These are phyloP conservation scores for Pseudorhiza aurosa DNA, from an alignment of 30 jellyfish, hydroid and myxozoan genomes.

Conservation along the genomic window DNA sequence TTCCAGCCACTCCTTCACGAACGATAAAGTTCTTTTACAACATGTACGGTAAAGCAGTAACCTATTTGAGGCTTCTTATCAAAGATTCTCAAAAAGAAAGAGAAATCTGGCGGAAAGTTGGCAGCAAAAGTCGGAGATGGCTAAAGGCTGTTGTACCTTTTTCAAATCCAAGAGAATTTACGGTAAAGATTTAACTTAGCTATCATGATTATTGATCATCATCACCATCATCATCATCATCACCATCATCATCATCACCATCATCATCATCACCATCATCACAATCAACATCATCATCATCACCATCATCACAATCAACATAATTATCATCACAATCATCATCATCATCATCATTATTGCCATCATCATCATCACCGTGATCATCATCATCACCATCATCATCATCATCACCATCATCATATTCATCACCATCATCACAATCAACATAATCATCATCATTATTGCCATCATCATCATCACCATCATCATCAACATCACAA, in stretches of 20 bases:
- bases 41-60: conserved; percentile 24
- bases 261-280: conserved; percentile 18
- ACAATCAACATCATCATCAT: conserved; percentile 4
- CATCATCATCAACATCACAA: too few species aligned
- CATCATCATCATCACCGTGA: conserved; percentile 9
- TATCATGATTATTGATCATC: conserved; percentile 1
- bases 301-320: background rate
- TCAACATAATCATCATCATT: background rate
- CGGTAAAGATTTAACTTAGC: background rate
- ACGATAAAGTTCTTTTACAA: conserved; percentile 16
- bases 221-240: conserved; percentile 18
- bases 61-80: conserved; percentile 12
- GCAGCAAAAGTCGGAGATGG: background rate
- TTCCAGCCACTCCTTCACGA: conserved; percentile 28
- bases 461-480: background rate
- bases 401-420: conserved; percentile 1
- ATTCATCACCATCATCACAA: background rate
- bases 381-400: conserved; percentile 16
- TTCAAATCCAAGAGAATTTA: conserved; percentile 16
- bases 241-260: conserved; percentile 13
- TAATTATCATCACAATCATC: conserved; percentile 1
- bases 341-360: conserved; percentile 5
- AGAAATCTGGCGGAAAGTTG: conserved; percentile 16
- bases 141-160: conserved; percentile 18
- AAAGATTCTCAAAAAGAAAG: background rate